Conservation (phyloP, 2,113 vertebrate genomes). For the Calidris pugnax region DNA sequence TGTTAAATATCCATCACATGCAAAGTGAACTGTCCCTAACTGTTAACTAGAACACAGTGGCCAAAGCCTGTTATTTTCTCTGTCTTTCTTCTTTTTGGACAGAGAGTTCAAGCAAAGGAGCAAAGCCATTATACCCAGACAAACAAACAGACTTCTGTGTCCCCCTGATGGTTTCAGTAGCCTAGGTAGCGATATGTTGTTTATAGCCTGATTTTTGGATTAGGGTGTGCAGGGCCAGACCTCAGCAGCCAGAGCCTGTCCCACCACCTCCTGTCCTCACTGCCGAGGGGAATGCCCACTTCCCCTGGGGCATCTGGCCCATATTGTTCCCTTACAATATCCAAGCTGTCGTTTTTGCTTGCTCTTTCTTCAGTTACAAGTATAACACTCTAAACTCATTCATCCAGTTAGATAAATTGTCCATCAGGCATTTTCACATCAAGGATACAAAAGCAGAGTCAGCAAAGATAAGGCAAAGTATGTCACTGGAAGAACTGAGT, state of each 20-base stretch:
- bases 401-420: background rate
- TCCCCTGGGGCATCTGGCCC: background rate
- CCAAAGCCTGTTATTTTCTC: background rate
- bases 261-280: background rate
- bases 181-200: background rate
- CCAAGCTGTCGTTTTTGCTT: background rate
- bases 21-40: conserved; percentile 44
- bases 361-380: background rate
- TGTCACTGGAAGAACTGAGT: background rate
- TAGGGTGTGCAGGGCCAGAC: background rate
- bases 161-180: background rate
- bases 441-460: background rate
- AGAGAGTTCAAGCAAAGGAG: background rate
- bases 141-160: background rate
- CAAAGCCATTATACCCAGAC: background rate
- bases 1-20: conserved; percentile 64
- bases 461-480: background rate
- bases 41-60: conserved; percentile 36
- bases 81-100: background rate
- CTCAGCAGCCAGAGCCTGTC: background rate
- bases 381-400: background rate
- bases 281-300: fast-evolving
- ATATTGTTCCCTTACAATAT: background rate
- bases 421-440: background rate
- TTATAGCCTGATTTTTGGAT: background rate